A percentile compares a stretch with the other conserved stretches of the same genome.
Conservation (phyloP, 2,113 vertebrate genomes). For the Gallinago undulata region DNA sequence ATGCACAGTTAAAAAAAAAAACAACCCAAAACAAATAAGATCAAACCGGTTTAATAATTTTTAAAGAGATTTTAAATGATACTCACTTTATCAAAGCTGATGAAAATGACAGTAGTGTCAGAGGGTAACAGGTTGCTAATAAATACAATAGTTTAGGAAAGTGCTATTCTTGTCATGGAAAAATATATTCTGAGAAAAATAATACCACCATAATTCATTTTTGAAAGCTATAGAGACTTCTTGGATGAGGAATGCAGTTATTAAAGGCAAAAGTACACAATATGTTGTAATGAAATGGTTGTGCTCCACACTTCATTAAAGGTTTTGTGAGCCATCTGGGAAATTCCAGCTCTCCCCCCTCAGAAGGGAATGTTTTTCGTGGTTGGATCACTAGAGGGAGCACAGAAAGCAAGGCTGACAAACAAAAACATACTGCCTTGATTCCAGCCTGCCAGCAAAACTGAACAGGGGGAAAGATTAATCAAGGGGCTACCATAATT, state of each 20-base stretch:
- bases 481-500: neutral
- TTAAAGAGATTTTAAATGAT: slow-evolving; percentile 72
- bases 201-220: slow-evolving; percentile 81
- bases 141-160: slow-evolving; percentile 80
- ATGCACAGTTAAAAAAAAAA: slow-evolving; percentile 16
- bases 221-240: slow-evolving; percentile 78
- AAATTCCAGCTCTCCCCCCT: slow-evolving; percentile 70
- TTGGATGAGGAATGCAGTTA: slow-evolving; percentile 79
- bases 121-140: slow-evolving; percentile 80
- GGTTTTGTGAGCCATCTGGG: slow-evolving; percentile 76
- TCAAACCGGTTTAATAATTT: slow-evolving; percentile 73
- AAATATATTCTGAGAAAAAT: slow-evolving; percentile 75
- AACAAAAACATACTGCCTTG: neutral
- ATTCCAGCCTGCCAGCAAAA: neutral
- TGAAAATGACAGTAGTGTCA: slow-evolving; percentile 73
- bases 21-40: slow-evolving; percentile 3
- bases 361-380: slow-evolving; percentile 30
- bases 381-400: slow-evolving; percentile 51
- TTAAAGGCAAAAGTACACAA: slow-evolving; percentile 81
- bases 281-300: slow-evolving; percentile 85
- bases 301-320: slow-evolving; percentile 81
- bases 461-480: neutral
- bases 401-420: neutral
- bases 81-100: slow-evolving; percentile 66
- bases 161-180: slow-evolving; percentile 67